Conservation (phyloP, 1,140 invertebrate genomes). For the Xylocopa sonorina region DNA sequence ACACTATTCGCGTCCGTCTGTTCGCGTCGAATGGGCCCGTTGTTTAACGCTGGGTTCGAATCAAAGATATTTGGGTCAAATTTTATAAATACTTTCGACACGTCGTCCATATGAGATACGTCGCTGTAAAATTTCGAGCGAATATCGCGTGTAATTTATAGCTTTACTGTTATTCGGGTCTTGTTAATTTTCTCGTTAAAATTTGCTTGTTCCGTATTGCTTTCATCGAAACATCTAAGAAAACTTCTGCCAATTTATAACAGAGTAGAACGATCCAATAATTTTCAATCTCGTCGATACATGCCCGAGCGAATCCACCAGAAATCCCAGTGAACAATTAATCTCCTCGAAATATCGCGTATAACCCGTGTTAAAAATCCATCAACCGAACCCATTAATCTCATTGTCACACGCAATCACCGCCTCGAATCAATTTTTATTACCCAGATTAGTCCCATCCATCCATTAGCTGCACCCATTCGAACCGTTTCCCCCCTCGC, state of each 20-base stretch:
- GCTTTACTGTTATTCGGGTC: not conserved
- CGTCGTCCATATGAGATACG: too few species aligned
- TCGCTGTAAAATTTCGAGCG: not conserved
- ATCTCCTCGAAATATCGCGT: conserved; percentile 9
- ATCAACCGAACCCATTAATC: conserved; percentile 16
- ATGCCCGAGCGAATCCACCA: not conserved
- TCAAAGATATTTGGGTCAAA: not conserved
- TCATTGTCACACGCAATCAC: conserved; percentile 14
- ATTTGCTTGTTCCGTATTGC: too few species aligned
- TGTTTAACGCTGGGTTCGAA: not conserved
- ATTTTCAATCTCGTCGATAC: not conserved
- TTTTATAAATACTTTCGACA: not conserved
- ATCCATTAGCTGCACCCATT: not conserved
- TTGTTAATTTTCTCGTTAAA: too few species aligned
- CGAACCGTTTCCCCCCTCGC: not conserved
- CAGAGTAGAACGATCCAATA: not conserved
- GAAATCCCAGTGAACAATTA: not conserved
- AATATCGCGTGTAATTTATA: not conserved
- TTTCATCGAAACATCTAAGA: too few species aligned
- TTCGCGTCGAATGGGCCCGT: not conserved
- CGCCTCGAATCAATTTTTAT: conserved; percentile 30
- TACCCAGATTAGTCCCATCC: not conserved
- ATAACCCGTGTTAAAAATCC: conserved; percentile 26
- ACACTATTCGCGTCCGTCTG: not conserved
- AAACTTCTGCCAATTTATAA: too few species aligned